phyloP scores from a whole-genome alignment of 2,888 invertebrate species.

The Drosophila testacea region DNA sequence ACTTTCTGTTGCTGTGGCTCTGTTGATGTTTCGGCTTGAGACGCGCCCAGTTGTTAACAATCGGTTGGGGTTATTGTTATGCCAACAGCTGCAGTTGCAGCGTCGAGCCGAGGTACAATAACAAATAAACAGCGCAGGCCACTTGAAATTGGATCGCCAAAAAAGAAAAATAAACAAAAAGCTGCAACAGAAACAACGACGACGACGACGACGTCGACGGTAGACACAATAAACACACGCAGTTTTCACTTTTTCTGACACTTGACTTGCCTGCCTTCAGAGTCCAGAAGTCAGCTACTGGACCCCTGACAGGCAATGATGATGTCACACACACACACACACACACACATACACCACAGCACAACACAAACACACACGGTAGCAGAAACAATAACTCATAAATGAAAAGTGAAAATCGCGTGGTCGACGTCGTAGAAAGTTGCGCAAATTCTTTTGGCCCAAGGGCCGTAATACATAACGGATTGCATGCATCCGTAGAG shows the following conservation, averaged over 20 bases:
- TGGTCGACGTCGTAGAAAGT: slow-evolving; percentile 67
- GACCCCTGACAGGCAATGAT: slow-evolving; percentile 51
- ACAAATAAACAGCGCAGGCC: slow-evolving; percentile 75
- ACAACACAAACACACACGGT: slow-evolving; percentile 18
- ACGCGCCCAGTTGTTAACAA: slow-evolving; percentile 76
- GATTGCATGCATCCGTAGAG: slow-evolving; percentile 49
- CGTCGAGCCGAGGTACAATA: slow-evolving; percentile 60
- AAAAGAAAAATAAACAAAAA: slow-evolving; percentile 74
- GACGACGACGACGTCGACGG: slow-evolving; percentile 23
- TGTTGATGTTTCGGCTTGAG: slow-evolving; percentile 47
- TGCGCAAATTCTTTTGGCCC: slow-evolving; percentile 78
- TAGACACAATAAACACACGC: slow-evolving; percentile 67
- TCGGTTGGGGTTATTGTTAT: slow-evolving; percentile 69
- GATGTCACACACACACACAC: slow-evolving; percentile 66
- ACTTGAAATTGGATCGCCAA: slow-evolving; percentile 82
- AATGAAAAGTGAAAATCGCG: slow-evolving; percentile 80
- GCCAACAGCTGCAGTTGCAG: slow-evolving; percentile 77
- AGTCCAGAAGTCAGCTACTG: slow-evolving; percentile 69
- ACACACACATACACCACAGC: slow-evolving; percentile 10
- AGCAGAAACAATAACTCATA: slow-evolving; percentile 71
- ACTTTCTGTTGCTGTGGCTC: slow-evolving; percentile 50
- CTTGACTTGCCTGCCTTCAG: slow-evolving; percentile 69
- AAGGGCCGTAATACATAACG: slow-evolving; percentile 52
- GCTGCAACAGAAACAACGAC: slow-evolving; percentile 31
- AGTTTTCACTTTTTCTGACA: slow-evolving; percentile 80